These are phyloP conservation scores for Sandelia bainsii DNA, from an alignment of 2,797 vertebrate species.

Conservation along the genomic window DNA sequence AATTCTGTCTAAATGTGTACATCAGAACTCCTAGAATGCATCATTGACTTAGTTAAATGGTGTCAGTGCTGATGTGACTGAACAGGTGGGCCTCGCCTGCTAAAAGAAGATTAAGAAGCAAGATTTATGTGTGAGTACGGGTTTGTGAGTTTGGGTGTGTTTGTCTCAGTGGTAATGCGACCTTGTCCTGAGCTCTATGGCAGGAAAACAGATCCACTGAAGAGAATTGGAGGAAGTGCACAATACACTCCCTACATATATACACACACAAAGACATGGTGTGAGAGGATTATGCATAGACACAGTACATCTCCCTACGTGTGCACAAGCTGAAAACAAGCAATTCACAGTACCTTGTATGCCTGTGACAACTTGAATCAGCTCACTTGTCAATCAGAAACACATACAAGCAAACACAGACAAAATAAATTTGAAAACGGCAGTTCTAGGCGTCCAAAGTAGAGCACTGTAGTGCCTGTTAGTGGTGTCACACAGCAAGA, in stretches of 20 bases:
- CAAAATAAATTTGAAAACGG: slow-evolving; percentile 21
- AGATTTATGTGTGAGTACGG: slow-evolving; percentile 30
- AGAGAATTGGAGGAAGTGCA: slow-evolving; percentile 75
- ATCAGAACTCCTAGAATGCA: slow-evolving; percentile 26
- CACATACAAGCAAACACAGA: background rate
- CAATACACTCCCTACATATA: slow-evolving; percentile 60
- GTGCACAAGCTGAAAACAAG: slow-evolving; percentile 51
- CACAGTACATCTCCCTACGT: slow-evolving; percentile 41
- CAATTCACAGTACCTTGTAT: slow-evolving; percentile 32
- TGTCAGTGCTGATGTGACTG: slow-evolving; percentile 51
- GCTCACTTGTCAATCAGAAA: slow-evolving; percentile 58
- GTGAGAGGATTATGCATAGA: slow-evolving; percentile 61
- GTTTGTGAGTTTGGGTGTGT: slow-evolving; percentile 5
- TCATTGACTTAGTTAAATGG: slow-evolving; percentile 31
- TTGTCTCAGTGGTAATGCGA: slow-evolving; percentile 36
- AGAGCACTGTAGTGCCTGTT: slow-evolving; percentile 35
- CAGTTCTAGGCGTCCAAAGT: slow-evolving; percentile 37
- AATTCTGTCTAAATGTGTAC: slow-evolving; percentile 3
- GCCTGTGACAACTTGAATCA: slow-evolving; percentile 56
- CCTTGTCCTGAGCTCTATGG: slow-evolving; percentile 58
- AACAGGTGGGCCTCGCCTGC: slow-evolving; percentile 57
- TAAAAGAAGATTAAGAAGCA: slow-evolving; percentile 55
- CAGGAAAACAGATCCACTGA: slow-evolving; percentile 58
- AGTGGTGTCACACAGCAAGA: slow-evolving; percentile 46
- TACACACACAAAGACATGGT: slow-evolving; percentile 37